These are phyloP conservation scores for Thalassaphorura encarpata DNA, from an alignment of 1,140 invertebrate species.

Conservation along the genomic window DNA sequence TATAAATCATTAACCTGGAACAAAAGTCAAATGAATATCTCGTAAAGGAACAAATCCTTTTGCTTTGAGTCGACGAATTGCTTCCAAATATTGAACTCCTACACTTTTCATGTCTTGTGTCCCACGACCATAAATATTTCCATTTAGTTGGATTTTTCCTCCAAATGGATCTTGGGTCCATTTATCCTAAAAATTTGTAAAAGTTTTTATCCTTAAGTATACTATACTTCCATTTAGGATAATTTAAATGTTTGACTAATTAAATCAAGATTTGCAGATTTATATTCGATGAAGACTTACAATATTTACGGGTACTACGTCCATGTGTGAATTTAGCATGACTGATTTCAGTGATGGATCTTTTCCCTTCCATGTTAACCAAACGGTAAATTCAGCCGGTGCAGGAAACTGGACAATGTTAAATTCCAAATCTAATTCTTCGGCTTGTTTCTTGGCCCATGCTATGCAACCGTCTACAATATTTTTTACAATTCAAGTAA, in stretches of 20 bases:
- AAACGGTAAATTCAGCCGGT: constrained; percentile 59
- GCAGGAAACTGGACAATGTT: constrained; percentile 41
- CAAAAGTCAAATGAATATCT: constrained; percentile 64
- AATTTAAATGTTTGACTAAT: too few species aligned
- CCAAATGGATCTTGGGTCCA: constrained; percentile 74
- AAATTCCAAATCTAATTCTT: constrained; percentile 51
- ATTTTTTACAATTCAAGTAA: too few species aligned
- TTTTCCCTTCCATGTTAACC: constrained; percentile 69
- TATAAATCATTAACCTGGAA: constrained; percentile 43
- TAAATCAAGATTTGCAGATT: too few species aligned
- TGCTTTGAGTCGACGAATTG: constrained; percentile 54
- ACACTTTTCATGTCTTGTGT: constrained; percentile 77
- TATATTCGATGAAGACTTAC: too few species aligned
- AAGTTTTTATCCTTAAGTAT: not conserved
- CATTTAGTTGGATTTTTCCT: constrained; percentile 61
- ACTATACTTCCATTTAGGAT: not conserved
- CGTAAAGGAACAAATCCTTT: constrained; percentile 47
- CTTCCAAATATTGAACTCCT: constrained; percentile 68
- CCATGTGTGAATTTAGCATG: constrained; percentile 85
- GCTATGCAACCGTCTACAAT: constrained; percentile 26
- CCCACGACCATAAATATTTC: constrained; percentile 71
- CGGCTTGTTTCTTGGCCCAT: constrained; percentile 59
- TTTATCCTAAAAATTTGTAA: constrained; percentile 36
- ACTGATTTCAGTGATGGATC: constrained; percentile 59
- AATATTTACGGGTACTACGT: constrained; percentile 76